Evolutionary conservation across 2,888 invertebrate species (phyloP), one percentile per base, ranked within the genome.

Genomic region (Eledone cirrhosa): DNA sequence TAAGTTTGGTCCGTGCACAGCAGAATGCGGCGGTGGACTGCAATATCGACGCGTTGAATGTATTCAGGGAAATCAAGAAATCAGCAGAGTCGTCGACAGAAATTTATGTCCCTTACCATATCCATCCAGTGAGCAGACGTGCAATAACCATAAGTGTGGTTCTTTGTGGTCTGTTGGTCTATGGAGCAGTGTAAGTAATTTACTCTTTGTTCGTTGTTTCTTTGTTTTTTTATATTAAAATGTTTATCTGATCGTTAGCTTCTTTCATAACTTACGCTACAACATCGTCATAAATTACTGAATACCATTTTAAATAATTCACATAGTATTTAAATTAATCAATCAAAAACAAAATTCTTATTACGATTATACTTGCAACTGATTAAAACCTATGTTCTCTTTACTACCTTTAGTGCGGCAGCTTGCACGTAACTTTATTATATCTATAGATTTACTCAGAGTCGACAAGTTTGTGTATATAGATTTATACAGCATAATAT

Each of bases 41-140:
- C 93, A 95, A 86, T 93, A 94, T 77, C 93, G 97, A 24, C 93
- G 94, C 82, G 95, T 97, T 80, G 94, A 95, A 86, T 97, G 97
- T 89, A 94, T 95, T 8, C 94, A 97, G 91, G 94, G 95, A 41
- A 82, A 83, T 33, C 95, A 95, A 19, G 95, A 95, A 59, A 96
- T 96, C 89, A 95, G 96, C 0, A 95, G 97, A 81, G 94, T 95
- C 8, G 95, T 98, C n/a, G 95, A 97, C 0, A 95, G 95, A 91
- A 95, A 94, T 89, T 95, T 96, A 94, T 97, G 98, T 88, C 96
- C 96, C 0, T 95, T 95, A 88, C 97, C 97, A 0, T 94, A 95
- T 0, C 97, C 97, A 0, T 94, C 94, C 0, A 96, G 96, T 89
- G 93, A 97, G 2, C 87, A 96, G 90, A 95, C 96, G 90, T 98